phyloP scores from a whole-genome alignment of 2,113 vertebrate genomes.

The Talpa occidentalis region DNA sequence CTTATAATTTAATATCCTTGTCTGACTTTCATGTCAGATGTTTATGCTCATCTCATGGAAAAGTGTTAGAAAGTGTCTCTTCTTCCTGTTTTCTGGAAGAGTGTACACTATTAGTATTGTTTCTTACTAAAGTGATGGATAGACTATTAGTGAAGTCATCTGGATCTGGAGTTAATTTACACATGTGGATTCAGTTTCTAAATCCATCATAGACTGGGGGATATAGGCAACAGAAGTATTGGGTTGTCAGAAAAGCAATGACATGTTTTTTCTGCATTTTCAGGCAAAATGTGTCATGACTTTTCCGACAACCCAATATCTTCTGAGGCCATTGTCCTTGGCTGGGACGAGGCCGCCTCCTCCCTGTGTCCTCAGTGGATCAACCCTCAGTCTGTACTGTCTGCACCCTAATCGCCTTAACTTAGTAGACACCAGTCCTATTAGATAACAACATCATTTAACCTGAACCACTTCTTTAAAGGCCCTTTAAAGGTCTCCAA shows the following conservation, averaged over 20 bases:
- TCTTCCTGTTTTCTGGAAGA: too few species aligned
- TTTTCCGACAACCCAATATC: too few species aligned
- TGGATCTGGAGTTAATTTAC: not conserved
- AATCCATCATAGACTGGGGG: not conserved
- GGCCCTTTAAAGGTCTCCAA: not conserved
- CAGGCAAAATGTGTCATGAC: too few species aligned
- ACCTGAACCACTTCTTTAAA: not conserved
- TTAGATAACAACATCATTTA: not conserved
- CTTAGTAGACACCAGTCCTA: not conserved
- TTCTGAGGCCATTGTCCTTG: not conserved
- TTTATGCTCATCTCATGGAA: not conserved
- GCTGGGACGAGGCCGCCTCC: not conserved
- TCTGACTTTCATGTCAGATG: not conserved
- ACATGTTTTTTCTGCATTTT: too few species aligned
- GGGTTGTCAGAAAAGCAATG: too few species aligned
- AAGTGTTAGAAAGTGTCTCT: not conserved
- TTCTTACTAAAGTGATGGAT: not conserved
- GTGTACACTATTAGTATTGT: not conserved
- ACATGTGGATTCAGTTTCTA: not conserved
- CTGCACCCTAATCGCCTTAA: not conserved
- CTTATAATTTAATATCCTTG: not conserved
- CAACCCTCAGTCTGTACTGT: not conserved
- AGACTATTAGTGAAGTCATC: not conserved
- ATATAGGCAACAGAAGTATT: too few species aligned
- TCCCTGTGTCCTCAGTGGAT: not conserved